Evolutionary conservation across 2,888 invertebrate species (phyloP).

Genomic region (Chloroclystis v-ata): DNA sequence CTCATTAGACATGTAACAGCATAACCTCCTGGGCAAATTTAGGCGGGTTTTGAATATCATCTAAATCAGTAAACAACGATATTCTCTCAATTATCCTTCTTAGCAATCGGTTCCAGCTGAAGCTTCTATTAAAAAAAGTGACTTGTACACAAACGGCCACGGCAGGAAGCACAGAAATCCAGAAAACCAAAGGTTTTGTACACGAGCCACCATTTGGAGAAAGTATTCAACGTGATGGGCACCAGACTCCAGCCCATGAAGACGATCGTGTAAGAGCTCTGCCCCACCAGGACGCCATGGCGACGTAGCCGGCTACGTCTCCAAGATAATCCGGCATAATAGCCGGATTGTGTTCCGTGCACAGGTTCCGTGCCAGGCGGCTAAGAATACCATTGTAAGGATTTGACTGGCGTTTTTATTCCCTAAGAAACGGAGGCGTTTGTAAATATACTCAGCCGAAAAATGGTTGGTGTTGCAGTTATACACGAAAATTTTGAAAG

Average conservation of each 20-base stretch:
- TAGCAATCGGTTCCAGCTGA: not conserved
- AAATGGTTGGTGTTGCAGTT: constrained; percentile 98
- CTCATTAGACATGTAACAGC: too few relatives aligned
- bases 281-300: too few relatives aligned
- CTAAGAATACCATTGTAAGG: constrained; percentile 89
- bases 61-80: too few relatives aligned
- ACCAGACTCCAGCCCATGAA: constrained; percentile 91
- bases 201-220: constrained; percentile 81
- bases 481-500: too few relatives aligned
- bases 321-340: constrained; percentile 94
- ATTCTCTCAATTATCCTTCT: too few relatives aligned
- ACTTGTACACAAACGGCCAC: constrained; percentile 80
- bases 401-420: constrained; percentile 89
- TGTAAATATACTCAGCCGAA: constrained; percentile 96
- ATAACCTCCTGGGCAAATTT: too few relatives aligned
- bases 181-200: constrained; percentile 82
- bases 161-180: constrained; percentile 82
- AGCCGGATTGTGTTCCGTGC: constrained; percentile 96
- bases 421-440: constrained; percentile 93
- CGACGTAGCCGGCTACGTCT: too few relatives aligned
- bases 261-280: constrained; percentile 86
- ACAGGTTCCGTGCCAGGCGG: constrained; percentile 98
- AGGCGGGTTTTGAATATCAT: too few relatives aligned
- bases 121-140: constrained; percentile 41
- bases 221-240: constrained; percentile 85